phyloP scores from a whole-genome alignment of 2,797 vertebrate genomes.

The Anisognathus igniventris region DNA sequence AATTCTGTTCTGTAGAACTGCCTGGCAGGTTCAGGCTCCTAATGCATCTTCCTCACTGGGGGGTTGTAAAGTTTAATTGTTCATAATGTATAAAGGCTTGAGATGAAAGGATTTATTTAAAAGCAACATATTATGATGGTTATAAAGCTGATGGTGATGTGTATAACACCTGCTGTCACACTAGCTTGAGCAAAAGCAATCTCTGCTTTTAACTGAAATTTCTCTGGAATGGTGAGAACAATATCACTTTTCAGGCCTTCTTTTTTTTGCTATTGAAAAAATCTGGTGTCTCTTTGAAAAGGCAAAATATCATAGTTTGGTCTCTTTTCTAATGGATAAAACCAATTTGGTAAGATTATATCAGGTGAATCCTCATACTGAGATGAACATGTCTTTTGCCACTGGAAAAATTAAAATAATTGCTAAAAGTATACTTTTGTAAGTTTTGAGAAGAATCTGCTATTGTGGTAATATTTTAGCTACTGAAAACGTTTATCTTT shows the following conservation, averaged over 20 bases:
- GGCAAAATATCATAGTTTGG: not conserved
- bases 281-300: not conserved
- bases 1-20: not conserved
- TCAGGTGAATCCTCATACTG: not conserved
- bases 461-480: not conserved
- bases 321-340: not conserved
- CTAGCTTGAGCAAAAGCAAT: conserved; percentile 3
- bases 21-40: conserved; percentile 1
- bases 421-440: not conserved
- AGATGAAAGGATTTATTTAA: conserved; percentile 50
- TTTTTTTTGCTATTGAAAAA: not conserved
- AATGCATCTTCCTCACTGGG: not conserved
- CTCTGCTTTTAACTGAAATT: not conserved
- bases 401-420: not conserved
- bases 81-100: conserved; percentile 12
- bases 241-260: not conserved
- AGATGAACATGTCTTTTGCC: not conserved
- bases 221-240: not conserved
- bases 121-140: not conserved
- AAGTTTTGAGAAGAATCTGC: not conserved
- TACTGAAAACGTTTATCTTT: not conserved
- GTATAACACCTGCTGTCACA: conserved; percentile 39
- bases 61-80: conserved; percentile 48
- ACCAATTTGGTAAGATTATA: not conserved
- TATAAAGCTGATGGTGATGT: conserved; percentile 8